Evolutionary conservation across 2,113 vertebrate species (phyloP).

Genomic region (Nyctibius bracteatus): DNA sequence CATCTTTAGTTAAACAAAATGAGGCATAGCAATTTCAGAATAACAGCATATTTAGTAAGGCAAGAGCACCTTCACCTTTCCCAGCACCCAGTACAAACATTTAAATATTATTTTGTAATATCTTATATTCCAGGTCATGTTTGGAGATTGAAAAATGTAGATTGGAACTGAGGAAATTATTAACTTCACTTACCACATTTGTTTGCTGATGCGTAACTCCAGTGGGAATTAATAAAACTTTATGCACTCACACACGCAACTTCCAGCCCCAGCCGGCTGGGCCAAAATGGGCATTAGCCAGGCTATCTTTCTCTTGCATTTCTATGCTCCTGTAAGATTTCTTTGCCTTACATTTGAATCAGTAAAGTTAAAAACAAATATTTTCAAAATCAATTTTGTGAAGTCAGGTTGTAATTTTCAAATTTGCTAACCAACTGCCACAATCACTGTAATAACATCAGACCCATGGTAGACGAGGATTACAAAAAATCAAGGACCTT

Average conservation of each 20-base stretch:
- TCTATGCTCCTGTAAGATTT: conserved; percentile 41
- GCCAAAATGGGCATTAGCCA: conserved; percentile 28
- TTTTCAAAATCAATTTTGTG: background rate
- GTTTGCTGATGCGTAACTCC: background rate
- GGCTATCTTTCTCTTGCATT: conserved; percentile 17
- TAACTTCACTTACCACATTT: conserved; percentile 56
- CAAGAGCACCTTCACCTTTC: background rate
- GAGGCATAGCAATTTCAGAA: background rate
- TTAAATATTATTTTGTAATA: conserved; percentile 59
- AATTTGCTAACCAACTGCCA: background rate
- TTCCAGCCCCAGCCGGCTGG: background rate
- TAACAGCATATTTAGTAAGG: background rate
- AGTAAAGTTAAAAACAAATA: background rate
- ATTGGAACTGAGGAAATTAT: conserved; percentile 55
- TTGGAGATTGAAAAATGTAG: conserved; percentile 30
- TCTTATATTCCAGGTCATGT: conserved; percentile 36
- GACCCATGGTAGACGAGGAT: background rate
- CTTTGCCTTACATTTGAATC: background rate
- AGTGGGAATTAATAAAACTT: conserved; percentile 42
- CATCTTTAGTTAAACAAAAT: background rate
- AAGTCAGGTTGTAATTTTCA: background rate
- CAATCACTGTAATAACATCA: background rate
- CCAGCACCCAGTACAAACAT: background rate
- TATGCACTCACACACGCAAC: background rate
- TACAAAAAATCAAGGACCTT: background rate